These are phyloP conservation scores for Myzus persicae DNA, from an alignment of 1,140 invertebrate species.

Conservation along the genomic window DNA sequence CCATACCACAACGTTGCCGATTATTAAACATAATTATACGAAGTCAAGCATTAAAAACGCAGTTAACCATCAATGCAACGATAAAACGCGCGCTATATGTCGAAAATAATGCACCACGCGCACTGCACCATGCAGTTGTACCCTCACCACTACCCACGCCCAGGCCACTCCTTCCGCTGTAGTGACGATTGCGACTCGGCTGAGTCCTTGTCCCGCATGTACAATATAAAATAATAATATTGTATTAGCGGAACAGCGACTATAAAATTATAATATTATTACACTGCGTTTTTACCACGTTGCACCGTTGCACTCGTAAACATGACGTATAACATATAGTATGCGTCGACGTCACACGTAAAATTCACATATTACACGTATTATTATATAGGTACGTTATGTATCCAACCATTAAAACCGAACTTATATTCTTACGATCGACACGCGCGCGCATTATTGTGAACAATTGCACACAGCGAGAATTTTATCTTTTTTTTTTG, in stretches of 20 bases:
- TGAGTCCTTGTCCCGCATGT: neutral
- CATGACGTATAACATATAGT: neutral
- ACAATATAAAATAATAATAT: neutral
- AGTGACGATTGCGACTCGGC: neutral
- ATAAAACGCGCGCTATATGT: neutral
- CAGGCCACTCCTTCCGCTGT: neutral
- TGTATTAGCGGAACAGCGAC: neutral
- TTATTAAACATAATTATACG: neutral
- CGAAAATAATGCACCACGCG: neutral
- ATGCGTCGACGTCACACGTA: neutral
- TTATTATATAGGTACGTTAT: neutral
- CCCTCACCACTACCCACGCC: too few species aligned
- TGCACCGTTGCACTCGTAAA: neutral
- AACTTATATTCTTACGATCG: conserved; percentile 7
- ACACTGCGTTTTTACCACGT: neutral
- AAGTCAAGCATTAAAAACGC: neutral
- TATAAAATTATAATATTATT: neutral
- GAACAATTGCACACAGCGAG: neutral
- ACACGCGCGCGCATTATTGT: neutral
- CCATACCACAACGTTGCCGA: neutral
- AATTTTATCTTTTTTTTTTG: conserved; percentile 5
- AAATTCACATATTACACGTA: too few species aligned
- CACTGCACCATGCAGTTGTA: neutral
- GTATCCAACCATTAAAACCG: neutral
- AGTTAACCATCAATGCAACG: neutral